Evolutionary conservation across 2,113 vertebrate species (phyloP), one percentile per base, ranked within the genome.

Genomic region (Solea senegalensis): DNA sequence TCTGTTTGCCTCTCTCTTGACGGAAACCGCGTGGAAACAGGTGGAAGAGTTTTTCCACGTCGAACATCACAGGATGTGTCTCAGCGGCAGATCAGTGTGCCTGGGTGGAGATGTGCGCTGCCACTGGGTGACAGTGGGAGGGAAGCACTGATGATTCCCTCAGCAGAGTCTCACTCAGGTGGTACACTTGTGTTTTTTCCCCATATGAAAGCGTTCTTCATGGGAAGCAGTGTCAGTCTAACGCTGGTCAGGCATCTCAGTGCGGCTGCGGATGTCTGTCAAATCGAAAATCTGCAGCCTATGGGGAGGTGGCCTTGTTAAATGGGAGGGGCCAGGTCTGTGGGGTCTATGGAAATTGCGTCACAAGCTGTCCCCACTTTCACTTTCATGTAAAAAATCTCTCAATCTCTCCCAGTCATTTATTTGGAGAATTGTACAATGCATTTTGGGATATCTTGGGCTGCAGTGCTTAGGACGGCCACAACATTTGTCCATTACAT

Each of bases 51-150:
- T 44, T 72, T 82, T 21, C 21, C 61, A 40, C 65, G 27, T 72
- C 45, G 67, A 81, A 81, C 82, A 81, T 86, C 63, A 74, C 44
- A 58, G 53, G 26, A 72, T 83, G 49, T 16, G 68, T 82, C 77
- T 80, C 71, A 14, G 83, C 65, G 67, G 86, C 74, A 82, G 78
- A 85, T 86, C 85, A 86, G 15, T 75, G 80, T 53, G 62, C 60
- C 1, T 26, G 28, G 59, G 69, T 60, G 71, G 73, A 73, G 80
- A 87, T 82, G 44, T 13, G 61, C 43, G 6, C 66, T 7, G 71
- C 71, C 41, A 15, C 61, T 28, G 14, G 8, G 39, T 67, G 81
- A 82, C 80, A 69, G 61, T 49, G 54, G 69, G 12, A 6, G 69
- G 69, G 66, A 64, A 41, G 61, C 3, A 51, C 12, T 46, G 82